Conservation (phyloP, 2,888 invertebrate species). For the Andrena flavipes region DNA sequence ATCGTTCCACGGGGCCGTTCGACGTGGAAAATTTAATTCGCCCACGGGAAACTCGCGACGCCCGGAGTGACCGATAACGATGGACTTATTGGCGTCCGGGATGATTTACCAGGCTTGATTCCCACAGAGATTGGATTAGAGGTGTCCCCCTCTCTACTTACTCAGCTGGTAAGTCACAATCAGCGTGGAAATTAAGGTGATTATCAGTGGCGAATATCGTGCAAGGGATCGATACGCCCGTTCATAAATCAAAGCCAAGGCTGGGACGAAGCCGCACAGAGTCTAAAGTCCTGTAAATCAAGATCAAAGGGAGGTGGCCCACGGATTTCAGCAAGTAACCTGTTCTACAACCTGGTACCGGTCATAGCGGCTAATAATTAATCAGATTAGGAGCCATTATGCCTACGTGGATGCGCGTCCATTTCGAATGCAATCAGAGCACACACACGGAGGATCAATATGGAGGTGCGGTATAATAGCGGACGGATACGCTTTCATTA, state of each 20-base stretch:
- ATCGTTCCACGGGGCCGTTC: conserved; percentile 28
- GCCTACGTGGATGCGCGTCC: conserved; percentile 33
- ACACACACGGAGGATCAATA: conserved; percentile 44
- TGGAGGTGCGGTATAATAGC: not conserved
- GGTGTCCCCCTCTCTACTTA: too few relatives aligned
- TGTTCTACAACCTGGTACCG: conserved; percentile 15
- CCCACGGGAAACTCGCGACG: conserved; percentile 19
- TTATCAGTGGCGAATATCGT: not conserved
- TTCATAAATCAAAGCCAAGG: not conserved
- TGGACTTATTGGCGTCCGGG: conserved; percentile 22
- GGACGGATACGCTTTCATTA: conserved; percentile 25
- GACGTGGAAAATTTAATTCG: conserved; percentile 54
- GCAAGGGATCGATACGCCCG: not conserved
- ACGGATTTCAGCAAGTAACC: conserved; percentile 54
- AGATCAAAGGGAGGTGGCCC: conserved; percentile 43
- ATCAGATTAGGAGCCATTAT: conserved; percentile 62
- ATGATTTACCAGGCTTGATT: not conserved
- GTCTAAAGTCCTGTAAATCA: conserved; percentile 50
- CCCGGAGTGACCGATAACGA: conserved; percentile 3
- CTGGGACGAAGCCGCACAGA: conserved; percentile 15
- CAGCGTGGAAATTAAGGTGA: not conserved
- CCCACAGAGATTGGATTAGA: not conserved
- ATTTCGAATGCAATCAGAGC: conserved; percentile 55
- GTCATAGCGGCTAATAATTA: conserved; percentile 63
- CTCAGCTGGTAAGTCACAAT: not conserved